Conservation (phyloP, 2,888 invertebrate species). For the Chrysodeixis includens region DNA sequence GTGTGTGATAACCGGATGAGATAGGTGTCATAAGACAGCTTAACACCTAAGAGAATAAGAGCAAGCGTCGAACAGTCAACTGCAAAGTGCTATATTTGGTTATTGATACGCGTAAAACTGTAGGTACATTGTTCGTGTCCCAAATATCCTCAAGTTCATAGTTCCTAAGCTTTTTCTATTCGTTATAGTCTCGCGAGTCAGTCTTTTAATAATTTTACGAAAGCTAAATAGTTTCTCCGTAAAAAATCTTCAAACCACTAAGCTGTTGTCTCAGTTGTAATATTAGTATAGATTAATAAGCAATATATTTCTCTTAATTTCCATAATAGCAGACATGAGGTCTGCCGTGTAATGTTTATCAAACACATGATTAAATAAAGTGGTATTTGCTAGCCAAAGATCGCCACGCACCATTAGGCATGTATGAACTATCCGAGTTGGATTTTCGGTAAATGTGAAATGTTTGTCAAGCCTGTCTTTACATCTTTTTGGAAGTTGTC, state of each 20-base stretch:
- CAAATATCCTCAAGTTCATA: neutral
- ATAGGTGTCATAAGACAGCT: neutral
- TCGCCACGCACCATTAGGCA: conserved; percentile 71
- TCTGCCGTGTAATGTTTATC: conserved; percentile 60
- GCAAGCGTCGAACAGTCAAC: neutral
- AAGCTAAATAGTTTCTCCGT: too few relatives aligned
- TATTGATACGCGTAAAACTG: neutral
- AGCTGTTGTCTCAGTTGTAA: neutral
- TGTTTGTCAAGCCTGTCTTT: conserved; percentile 58
- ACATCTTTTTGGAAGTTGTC: conserved; percentile 60
- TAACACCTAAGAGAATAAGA: neutral
- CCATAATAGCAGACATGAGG: conserved; percentile 48
- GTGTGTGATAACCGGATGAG: conserved; percentile 1
- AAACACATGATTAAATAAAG: conserved; percentile 61
- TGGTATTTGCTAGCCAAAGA: conserved; percentile 64
- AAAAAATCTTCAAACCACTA: conserved; percentile 37
- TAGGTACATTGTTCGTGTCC: neutral
- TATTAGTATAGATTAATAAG: conserved; percentile 16
- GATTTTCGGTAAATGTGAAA: conserved; percentile 66
- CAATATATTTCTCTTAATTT: conserved; percentile 53
- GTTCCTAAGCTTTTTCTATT: too few relatives aligned
- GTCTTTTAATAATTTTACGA: too few relatives aligned
- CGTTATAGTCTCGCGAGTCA: too few relatives aligned
- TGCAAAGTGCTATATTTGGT: neutral
- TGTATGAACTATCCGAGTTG: conserved; percentile 60